Conservation (phyloP, 35 echinoderm and acorn worm species). For the Ophiothrix spiculata region DNA sequence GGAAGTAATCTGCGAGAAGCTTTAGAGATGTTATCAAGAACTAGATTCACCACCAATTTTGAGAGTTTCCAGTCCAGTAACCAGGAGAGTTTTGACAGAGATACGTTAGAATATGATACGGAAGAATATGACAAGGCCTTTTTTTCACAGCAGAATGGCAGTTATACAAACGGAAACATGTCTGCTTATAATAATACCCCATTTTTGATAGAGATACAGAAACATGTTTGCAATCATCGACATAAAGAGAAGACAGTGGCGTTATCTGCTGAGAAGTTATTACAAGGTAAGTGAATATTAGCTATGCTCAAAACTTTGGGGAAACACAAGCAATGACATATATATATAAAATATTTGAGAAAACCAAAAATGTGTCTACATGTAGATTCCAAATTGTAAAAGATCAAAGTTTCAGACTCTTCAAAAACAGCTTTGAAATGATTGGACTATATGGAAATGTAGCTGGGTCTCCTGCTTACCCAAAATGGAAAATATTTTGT, state of each 20-base stretch:
- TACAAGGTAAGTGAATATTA: constrained; percentile 56
- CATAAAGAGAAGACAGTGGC: constrained; percentile 45
- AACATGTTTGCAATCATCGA: constrained; percentile 61
- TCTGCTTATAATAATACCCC: constrained; percentile 70
- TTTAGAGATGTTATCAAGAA: constrained; percentile 43
- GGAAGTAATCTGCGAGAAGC: constrained; percentile 33
- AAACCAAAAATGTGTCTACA: background rate
- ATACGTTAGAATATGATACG: constrained; percentile 77
- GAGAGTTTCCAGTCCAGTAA: constrained; percentile 57
- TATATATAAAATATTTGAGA: background rate
- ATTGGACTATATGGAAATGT: too few relatives aligned
- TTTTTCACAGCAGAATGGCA: constrained; percentile 35
- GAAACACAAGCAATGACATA: background rate
- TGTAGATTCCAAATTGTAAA: too few relatives aligned
- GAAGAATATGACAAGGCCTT: constrained; percentile 82
- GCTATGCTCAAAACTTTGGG: background rate
- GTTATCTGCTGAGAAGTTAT: constrained; percentile 46
- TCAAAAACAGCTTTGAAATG: too few relatives aligned
- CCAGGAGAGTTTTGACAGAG: constrained; percentile 70
- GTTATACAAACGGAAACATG: background rate
- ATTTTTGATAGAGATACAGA: constrained; percentile 64
- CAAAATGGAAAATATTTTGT: too few relatives aligned
- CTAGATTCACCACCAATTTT: constrained; percentile 62
- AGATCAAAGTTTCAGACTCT: too few relatives aligned
- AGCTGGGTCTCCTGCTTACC: too few relatives aligned